Evolutionary conservation across 2,113 vertebrate species (phyloP).

Genomic region (Cervus canadensis): DNA sequence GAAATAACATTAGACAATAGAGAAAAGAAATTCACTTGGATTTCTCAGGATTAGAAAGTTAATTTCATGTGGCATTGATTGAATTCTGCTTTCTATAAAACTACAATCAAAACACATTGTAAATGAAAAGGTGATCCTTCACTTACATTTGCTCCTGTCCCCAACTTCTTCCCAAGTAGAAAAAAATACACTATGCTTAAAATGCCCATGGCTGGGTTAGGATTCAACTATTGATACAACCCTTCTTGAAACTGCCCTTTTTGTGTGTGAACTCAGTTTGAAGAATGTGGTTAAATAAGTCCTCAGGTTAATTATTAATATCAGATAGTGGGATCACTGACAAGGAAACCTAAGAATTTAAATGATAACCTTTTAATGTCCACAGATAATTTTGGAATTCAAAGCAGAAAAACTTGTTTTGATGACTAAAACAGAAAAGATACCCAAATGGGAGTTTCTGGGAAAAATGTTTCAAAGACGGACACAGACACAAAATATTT

Average conservation of each 20-base stretch:
- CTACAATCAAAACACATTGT: neutral
- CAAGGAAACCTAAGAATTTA: neutral
- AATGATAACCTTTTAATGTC: neutral
- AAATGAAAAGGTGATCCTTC: neutral
- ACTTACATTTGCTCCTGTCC: neutral
- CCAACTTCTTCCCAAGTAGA: conserved; percentile 39
- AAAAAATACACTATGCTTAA: neutral
- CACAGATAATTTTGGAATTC: neutral
- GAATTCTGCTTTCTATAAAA: neutral
- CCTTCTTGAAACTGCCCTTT: neutral
- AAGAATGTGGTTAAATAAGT: conserved; percentile 24
- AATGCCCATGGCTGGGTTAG: neutral
- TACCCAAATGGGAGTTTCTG: neutral
- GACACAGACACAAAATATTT: neutral
- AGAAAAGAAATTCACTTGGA: neutral
- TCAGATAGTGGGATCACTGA: neutral
- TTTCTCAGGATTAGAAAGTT: neutral
- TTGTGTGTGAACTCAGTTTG: neutral
- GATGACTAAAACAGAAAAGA: neutral
- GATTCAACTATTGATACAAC: neutral
- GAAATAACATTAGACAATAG: neutral
- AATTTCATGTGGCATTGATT: neutral
- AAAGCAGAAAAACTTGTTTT: neutral
- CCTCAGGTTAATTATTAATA: conserved; percentile 42
- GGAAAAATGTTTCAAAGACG: neutral